Evolutionary conservation across 1,140 invertebrate genomes (phyloP).

Genomic region (Sycophaga agraensis): DNA sequence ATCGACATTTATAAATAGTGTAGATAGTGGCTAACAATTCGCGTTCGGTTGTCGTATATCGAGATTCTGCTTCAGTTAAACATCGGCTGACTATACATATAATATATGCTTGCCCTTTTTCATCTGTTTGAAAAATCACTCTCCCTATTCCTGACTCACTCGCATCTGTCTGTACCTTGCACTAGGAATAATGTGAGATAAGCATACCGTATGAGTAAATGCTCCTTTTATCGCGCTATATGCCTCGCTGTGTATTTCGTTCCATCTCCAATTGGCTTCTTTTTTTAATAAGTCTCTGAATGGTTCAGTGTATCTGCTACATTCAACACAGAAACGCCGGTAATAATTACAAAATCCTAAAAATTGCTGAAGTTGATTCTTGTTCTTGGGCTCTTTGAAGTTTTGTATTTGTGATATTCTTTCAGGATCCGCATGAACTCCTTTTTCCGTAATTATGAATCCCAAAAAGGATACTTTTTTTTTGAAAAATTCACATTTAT

Average conservation of each 20-base stretch:
- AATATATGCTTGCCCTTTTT: neutral
- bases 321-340: neutral
- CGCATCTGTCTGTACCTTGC: neutral
- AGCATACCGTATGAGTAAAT: neutral
- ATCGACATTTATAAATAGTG: neutral
- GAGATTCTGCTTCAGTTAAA: neutral
- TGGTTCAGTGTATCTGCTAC: neutral
- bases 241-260: neutral
- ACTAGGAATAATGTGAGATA: neutral
- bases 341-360: slow-evolving; percentile 14
- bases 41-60: neutral
- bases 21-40: neutral
- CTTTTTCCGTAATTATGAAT: neutral
- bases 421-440: neutral
- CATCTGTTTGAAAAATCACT: slow-evolving; percentile 1
- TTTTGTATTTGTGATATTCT: neutral
- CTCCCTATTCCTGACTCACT: slow-evolving; percentile 2
- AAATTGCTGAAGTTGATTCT: neutral
- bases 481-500: slow-evolving; percentile 7
- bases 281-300: slow-evolving; percentile 1
- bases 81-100: neutral
- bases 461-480: neutral
- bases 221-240: neutral
- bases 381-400: neutral
- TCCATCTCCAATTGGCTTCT: neutral